phyloP scores from a whole-genome alignment of 2,888 invertebrate species.

The Heteromurus nitidus region DNA sequence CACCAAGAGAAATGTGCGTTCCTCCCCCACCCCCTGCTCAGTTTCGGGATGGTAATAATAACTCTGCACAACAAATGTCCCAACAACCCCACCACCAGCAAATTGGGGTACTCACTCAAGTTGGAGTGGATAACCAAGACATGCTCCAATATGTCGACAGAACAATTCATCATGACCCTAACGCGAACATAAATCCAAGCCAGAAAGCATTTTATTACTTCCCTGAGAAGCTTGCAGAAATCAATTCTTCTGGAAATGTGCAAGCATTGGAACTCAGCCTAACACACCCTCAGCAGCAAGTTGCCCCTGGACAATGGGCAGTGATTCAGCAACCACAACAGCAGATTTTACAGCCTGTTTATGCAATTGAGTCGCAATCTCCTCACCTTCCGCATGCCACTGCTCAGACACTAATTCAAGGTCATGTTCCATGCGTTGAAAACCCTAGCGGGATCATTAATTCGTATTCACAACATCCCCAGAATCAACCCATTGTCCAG shows the following conservation, averaged over 20 bases:
- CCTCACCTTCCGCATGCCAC: slow-evolving; percentile 9
- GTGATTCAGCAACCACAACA: slow-evolving; percentile 25
- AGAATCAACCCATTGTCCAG: background rate
- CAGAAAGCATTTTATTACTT: slow-evolving; percentile 50
- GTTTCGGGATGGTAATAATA: slow-evolving; percentile 34
- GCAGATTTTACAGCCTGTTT: slow-evolving; percentile 24
- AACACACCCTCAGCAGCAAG: slow-evolving; percentile 15
- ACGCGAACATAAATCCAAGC: background rate
- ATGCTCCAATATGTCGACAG: slow-evolving; percentile 24
- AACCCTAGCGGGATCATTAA: too few relatives aligned
- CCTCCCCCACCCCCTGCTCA: slow-evolving; percentile 48
- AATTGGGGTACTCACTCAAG: background rate
- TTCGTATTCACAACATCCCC: too few relatives aligned
- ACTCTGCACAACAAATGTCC: background rate
- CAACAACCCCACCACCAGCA: background rate
- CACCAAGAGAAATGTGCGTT: background rate
- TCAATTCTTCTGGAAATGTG: slow-evolving; percentile 43
- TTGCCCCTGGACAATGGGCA: slow-evolving; percentile 22
- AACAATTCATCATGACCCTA: slow-evolving; percentile 5
- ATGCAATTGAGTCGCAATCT: slow-evolving; percentile 42
- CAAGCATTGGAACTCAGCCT: slow-evolving; percentile 29
- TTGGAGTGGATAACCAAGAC: slow-evolving; percentile 27
- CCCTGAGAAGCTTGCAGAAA: slow-evolving; percentile 52
- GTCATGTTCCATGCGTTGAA: too few relatives aligned
- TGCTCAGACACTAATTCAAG: slow-evolving; percentile 8